Percentiles rank a stretch among this genome's conserved stretches.
phyloP scores from a whole-genome alignment of 2,888 invertebrate genomes.

The Yponomeuta cagnagella region DNA sequence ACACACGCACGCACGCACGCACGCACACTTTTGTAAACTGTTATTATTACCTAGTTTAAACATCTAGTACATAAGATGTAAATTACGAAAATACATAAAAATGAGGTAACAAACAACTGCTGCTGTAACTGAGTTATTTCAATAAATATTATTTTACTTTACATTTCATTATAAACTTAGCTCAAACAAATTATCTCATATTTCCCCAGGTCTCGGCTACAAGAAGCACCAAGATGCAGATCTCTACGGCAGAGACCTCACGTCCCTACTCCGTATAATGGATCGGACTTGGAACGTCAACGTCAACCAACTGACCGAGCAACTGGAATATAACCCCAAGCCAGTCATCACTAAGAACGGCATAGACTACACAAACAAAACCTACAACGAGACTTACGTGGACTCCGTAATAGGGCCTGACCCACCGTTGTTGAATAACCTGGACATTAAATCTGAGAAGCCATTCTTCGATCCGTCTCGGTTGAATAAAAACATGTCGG shows the following conservation, averaged over 20 bases:
- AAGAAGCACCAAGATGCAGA: constrained; percentile 36
- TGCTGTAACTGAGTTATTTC: too few relatives aligned
- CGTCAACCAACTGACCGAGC: constrained; percentile 33
- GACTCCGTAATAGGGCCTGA: constrained; percentile 45
- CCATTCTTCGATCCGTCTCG: constrained; percentile 37
- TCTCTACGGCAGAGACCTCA: constrained; percentile 46
- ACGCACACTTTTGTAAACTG: too few relatives aligned
- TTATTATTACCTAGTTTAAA: too few relatives aligned
- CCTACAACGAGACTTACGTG: constrained; percentile 42
- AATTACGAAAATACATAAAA: too few relatives aligned
- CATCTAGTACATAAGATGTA: too few relatives aligned
- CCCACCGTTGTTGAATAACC: constrained; percentile 45
- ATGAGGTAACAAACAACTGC: too few relatives aligned
- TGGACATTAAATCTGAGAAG: constrained; percentile 36
- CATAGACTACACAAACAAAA: constrained; percentile 51
- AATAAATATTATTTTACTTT: too few relatives aligned
- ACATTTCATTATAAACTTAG: too few relatives aligned
- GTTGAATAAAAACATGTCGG: constrained; percentile 41
- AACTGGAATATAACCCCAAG: constrained; percentile 40
- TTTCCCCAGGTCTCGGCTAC: constrained; percentile 52
- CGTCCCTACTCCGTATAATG: constrained; percentile 46
- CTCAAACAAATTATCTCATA: not conserved
- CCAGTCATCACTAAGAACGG: constrained; percentile 41
- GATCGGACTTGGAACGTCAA: constrained; percentile 33
- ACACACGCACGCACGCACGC: too few relatives aligned